phyloP scores from a whole-genome alignment of 2,888 invertebrate genomes.

The Lissonota sp. region DNA sequence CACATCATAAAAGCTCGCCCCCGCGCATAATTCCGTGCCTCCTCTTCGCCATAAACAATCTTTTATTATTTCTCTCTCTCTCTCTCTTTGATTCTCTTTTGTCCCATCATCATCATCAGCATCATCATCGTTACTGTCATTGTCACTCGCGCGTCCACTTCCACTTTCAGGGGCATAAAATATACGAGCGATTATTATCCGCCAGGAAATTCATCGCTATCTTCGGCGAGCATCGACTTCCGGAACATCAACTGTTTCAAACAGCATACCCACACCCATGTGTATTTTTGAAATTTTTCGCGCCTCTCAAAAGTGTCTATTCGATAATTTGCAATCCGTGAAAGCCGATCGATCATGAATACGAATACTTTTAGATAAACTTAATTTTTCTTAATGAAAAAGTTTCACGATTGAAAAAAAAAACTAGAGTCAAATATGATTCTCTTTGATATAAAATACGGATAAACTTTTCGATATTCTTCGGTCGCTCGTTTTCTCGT shows the following conservation, averaged over 20 bases:
- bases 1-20: conserved; percentile 41
- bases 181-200: conserved; percentile 59
- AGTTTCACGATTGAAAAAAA: too few species aligned
- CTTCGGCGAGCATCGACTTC: conserved; percentile 67
- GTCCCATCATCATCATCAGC: conserved; percentile 51
- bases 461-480: too few species aligned
- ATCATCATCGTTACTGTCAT: conserved; percentile 44
- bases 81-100: conserved; percentile 25
- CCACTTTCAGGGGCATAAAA: conserved; percentile 50
- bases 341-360: not conserved
- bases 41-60: conserved; percentile 16
- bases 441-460: too few species aligned
- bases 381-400: too few species aligned
- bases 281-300: not conserved
- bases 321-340: not conserved
- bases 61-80: conserved; percentile 33
- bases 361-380: not conserved
- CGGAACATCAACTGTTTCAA: conserved; percentile 61
- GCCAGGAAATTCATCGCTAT: conserved; percentile 67
- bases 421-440: too few species aligned
- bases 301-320: not conserved
- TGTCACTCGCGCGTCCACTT: conserved; percentile 54
- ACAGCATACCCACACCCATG: not conserved
- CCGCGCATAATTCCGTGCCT: conserved; percentile 57
- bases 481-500: too few species aligned